A percentile compares a stretch with the other conserved stretches of the same genome.
These are phyloP conservation scores for Dicentrarchus labrax DNA, from an alignment of 2,113 vertebrate species.

Conservation along the genomic window DNA sequence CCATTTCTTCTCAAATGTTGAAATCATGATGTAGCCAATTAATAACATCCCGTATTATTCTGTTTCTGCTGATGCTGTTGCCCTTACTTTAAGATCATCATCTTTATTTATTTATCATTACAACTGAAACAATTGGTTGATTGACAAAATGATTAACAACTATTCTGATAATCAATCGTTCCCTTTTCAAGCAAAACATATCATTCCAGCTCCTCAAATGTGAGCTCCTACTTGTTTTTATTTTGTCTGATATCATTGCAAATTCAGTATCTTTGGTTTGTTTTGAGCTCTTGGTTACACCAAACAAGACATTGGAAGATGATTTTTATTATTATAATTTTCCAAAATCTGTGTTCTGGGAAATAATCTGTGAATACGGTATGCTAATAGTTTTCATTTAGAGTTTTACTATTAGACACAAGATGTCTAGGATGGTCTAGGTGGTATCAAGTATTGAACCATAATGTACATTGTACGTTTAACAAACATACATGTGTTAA, in stretches of 20 bases:
- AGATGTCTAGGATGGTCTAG: neutral
- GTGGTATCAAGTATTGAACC: no score
- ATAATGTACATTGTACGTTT: no score
- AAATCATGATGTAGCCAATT: neutral
- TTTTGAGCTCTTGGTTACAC: neutral
- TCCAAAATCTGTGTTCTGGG: neutral
- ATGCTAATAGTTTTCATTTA: neutral
- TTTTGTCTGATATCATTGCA: neutral
- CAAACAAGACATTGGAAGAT: neutral
- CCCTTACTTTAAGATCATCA: neutral
- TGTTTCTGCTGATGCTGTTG: neutral
- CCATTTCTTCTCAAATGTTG: neutral
- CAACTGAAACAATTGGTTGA: neutral
- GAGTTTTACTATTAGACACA: neutral
- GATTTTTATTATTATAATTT: no score
- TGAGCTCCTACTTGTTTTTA: no score
- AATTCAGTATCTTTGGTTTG: neutral
- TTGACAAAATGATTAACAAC: neutral
- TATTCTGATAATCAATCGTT: neutral
- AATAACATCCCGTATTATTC: neutral
- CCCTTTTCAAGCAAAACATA: neutral
- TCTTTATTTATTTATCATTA: neutral
- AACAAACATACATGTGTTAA: no score
- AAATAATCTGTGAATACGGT: neutral
- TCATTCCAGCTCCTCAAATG: no score